Evolutionary conservation across 2,888 invertebrate species (phyloP), one percentile per base, ranked within the genome.

Genomic region (Oscheius myriophilus): DNA sequence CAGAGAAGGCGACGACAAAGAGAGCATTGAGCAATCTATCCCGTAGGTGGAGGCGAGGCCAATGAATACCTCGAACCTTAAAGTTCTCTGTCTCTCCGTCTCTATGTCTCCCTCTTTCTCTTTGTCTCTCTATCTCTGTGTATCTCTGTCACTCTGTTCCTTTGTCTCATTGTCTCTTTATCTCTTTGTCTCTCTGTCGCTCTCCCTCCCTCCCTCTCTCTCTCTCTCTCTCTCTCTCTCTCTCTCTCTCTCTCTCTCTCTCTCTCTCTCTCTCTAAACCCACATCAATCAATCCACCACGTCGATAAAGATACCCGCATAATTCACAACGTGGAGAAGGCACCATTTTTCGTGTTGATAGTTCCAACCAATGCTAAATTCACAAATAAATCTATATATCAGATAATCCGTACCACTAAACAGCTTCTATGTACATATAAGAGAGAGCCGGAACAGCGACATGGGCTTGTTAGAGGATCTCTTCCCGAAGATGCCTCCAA

Each of bases 391-490:
- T 21, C n/a, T 1, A 25, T n/a, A 43, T 39, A 21, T 21, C 3
- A 26, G 11, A 6, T n/a, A 41, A 4, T 21, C 70, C 70, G 54
- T 72, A 88, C 89, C 88, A 89, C 87, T 21, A 90, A 85, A 84
- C 90, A 90, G 59, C 87, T 86, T 69, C 87, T 87, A 79, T 90
- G 90, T 43, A 90, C 89, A 81, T 87, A 89, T 75, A 88, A 87
- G 81, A 90, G 87, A 16, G 89, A 88, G 23, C 90, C 90, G 33
- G 89, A 86, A 79, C 90, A 90, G 46, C 89, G 84, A 78, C 90
- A 90, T 0, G 90, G 90, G 6, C 89, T 87, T 66, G 90, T 89
- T 42, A 90, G 86, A 3, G 87, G 86, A 67, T 78, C 73, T 11
- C 70, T 59, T 12, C 69, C 66, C 6, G 72, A 69, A 23, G 70